Base-by-base conservation (phyloP, 2,888 invertebrate species). In the Tenodera sinensis region DNA sequence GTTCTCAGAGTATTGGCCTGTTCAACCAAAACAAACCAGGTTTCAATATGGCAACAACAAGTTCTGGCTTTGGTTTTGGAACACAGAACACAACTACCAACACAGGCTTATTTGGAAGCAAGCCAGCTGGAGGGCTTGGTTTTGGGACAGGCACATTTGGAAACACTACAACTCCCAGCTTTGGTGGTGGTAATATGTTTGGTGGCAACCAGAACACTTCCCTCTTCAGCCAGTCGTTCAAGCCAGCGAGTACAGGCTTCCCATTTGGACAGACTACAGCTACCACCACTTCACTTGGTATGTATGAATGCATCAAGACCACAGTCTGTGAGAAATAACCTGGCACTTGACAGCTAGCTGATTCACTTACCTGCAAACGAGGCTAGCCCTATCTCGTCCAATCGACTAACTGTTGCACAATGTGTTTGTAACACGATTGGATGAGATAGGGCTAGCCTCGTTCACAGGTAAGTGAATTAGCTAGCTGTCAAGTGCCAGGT, bases 81-180 rank as follows among this genome's bases (percentile, higher is more conserved):
- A 91, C 91, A 81, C 88, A 91, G 89, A 85, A 91, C 87, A 90
- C 92, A 28, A 90, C 92, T 20, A 90, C 91, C 88, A 84, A 91
- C 9, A 92, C 93, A 0, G 93, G 94, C 0, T 91, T 95, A 4
- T 96, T 96, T 93, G 95, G 95, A 0, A 92, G 92, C 30, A 95
- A 94, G 90, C 88, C 90, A 88, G 84, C 91, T 25, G 90, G 89
- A 30, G 90, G 91, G 6, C 89, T 90, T 47, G 90, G 90, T 25
- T 90, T 91, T 47, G 91, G 91, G 30, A 15, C 90, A 25, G 89
- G 87, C 20, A 91, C 92, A 87, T 90, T 94, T 83, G 93, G 93
- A 90, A 93, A 94, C 91, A 94, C 93, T 84, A 93, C 93, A 3
- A 94, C 94, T 9, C 94, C 95, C 0, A 93, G 94, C 0, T 96